A percentile compares a stretch with the other conserved stretches of the same genome.
Evolutionary conservation across 2,113 vertebrate genomes (phyloP).

Genomic region (Aphelocoma coerulescens): DNA sequence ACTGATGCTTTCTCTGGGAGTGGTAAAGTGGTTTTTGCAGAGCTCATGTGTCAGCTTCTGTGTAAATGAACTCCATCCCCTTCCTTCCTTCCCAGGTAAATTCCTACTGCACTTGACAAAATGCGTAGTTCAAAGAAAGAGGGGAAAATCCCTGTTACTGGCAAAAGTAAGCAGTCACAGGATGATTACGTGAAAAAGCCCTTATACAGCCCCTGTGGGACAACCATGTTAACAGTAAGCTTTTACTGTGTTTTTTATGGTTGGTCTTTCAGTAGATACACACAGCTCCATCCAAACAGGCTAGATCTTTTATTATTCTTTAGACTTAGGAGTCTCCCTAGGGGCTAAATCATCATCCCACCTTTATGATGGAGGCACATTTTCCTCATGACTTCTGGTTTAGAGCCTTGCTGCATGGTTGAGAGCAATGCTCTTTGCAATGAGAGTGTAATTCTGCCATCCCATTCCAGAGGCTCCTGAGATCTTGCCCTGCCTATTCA

Average conservation of each 20-base stretch:
- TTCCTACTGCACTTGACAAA: conserved; percentile 35
- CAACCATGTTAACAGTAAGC: conserved; percentile 35
- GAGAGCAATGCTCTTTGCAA: neutral
- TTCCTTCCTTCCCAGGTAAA: conserved; percentile 24
- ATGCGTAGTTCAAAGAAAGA: neutral
- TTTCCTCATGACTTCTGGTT: neutral
- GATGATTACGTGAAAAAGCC: conserved; percentile 30
- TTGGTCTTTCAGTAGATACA: conserved; percentile 12
- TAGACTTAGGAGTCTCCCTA: neutral
- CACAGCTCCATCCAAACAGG: neutral
- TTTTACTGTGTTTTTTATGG: conserved; percentile 41
- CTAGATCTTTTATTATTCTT: neutral
- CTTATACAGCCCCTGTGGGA: conserved; percentile 23
- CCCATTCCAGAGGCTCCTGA: neutral
- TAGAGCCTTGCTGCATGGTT: neutral
- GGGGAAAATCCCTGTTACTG: conserved; percentile 28
- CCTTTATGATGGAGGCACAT: neutral
- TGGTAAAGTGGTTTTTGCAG: conserved; percentile 34
- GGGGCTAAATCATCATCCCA: neutral
- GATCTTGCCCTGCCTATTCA: neutral
- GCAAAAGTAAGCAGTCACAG: conserved; percentile 12
- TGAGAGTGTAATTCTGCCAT: neutral
- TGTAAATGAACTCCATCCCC: neutral
- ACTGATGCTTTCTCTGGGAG: conserved; percentile 5
- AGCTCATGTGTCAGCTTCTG: conserved; percentile 23